Base-by-base conservation (phyloP, 2,797 vertebrate species). In the Sitta carolinensis region DNA sequence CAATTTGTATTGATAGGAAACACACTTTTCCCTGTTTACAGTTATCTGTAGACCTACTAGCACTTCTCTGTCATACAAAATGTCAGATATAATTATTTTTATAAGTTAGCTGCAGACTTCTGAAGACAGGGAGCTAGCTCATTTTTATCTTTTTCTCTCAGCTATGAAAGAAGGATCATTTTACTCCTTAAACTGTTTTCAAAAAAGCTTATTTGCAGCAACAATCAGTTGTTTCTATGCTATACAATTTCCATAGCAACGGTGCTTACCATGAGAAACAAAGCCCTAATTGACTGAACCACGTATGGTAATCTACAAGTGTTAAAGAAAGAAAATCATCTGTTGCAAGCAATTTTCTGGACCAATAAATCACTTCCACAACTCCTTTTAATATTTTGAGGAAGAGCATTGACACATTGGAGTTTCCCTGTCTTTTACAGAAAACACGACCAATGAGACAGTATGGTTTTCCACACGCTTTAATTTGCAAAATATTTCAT, bases 171-270 rank as follows among this genome's bases (percentile, higher is more conserved):
- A 84, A 64, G 10, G 13, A 32, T 43, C 21, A 62, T 92, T 94
- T 93, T 87, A 85, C 17, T 76, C 29, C 74, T 76, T 89, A 47
- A 91, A 87, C 16, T 40, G 11, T 90, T 93, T 81, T 87, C 58
- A 38, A 76, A 61, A 92, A 87, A 30, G 11, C 47, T 78, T 80
- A 40, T 82, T 82, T 95, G 64, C 66, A 73, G 68, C 32, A 93
- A 29, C 47, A 84, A 66, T 29, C 43, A 36, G 43, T 68, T 92
- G 67, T 66, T 89, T 78, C 58, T 47, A 20, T 73, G 57, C 42
- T 85, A 85, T 79, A 73, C 62, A 85, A 97, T 94, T 89, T 92
- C 95, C 96, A 91, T 95, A 94, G 95, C 86, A 96, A 96, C 94
- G 34, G 50, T 59, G 26, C 78, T 93, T 62, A 57, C 66, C 43